Evolutionary conservation across 2,888 invertebrate genomes (phyloP).

Genomic region (Syrista parreyssii): DNA sequence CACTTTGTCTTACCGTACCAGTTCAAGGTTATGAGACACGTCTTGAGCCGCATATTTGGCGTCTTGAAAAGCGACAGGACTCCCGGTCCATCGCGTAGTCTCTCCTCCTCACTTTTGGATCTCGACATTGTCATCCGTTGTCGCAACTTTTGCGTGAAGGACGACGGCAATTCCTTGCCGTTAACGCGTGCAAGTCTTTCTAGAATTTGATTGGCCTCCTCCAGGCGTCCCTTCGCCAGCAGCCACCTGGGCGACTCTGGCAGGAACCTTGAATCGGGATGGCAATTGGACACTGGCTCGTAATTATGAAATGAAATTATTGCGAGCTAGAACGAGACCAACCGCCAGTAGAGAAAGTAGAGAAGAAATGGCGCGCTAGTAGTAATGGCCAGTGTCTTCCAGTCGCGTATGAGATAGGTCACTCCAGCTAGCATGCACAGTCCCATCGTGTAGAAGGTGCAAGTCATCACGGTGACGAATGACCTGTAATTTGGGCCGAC

Average conservation of each 20-base stretch:
- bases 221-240: constrained; percentile 82
- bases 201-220: constrained; percentile 84
- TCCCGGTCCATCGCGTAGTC: constrained; percentile 66
- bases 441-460: constrained; percentile 89
- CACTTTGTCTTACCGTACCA: constrained; percentile 68
- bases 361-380: constrained; percentile 88
- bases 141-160: constrained; percentile 78
- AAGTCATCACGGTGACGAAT: constrained; percentile 92
- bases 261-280: constrained; percentile 71
- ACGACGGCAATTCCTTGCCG: constrained; percentile 78
- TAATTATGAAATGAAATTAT: neutral
- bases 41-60: constrained; percentile 90
- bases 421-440: constrained; percentile 85
- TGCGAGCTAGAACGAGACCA: constrained; percentile 39
- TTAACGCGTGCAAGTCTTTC: constrained; percentile 83
- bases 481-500: constrained; percentile 93
- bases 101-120: constrained; percentile 68
- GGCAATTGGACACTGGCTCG: neutral
- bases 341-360: constrained; percentile 86
- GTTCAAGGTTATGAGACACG: constrained; percentile 84
- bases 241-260: constrained; percentile 95
- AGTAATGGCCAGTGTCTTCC: constrained; percentile 82
- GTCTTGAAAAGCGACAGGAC: constrained; percentile 79
- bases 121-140: constrained; percentile 77
- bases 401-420: constrained; percentile 87